Evolutionary conservation across 2,888 invertebrate species (phyloP).

Genomic region (Leptinotarsa tumamoca): DNA sequence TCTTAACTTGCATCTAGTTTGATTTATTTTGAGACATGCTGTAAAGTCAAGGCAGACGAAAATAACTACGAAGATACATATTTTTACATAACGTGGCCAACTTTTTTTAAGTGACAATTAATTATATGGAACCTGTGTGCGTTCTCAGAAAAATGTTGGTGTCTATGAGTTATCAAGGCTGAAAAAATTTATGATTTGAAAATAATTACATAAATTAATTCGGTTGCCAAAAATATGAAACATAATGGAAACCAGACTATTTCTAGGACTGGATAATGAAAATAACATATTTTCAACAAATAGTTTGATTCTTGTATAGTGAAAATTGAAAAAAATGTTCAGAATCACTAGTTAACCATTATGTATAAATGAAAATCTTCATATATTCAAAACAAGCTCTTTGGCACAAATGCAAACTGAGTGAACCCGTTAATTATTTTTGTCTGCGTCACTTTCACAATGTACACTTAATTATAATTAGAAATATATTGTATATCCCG

Average conservation of each 20-base stretch:
- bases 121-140: conserved; percentile 29
- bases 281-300: conserved; percentile 45
- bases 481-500: not conserved
- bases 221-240: conserved; percentile 45
- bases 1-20: too few relatives aligned
- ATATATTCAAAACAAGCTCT: conserved; percentile 51
- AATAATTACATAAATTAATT: conserved; percentile 51
- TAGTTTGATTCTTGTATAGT: conserved; percentile 50
- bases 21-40: not conserved
- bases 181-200: conserved; percentile 44
- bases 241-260: conserved; percentile 40
- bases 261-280: conserved; percentile 50
- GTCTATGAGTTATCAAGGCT: conserved; percentile 36
- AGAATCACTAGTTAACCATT: conserved; percentile 52
- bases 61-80: conserved; percentile 7
- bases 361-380: conserved; percentile 53
- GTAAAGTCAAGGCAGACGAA: not conserved
- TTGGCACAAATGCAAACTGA: conserved; percentile 57
- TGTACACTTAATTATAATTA: not conserved
- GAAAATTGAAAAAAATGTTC: conserved; percentile 52
- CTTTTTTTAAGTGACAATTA: conserved; percentile 29
- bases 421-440: conserved; percentile 57
- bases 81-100: conserved; percentile 17
- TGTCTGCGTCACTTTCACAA: conserved; percentile 48
- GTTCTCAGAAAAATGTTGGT: conserved; percentile 33